Evolutionary conservation across 1,140 invertebrate genomes (phyloP), one percentile per base, ranked within the genome.

Genomic region (Hypothenemus hampei): DNA sequence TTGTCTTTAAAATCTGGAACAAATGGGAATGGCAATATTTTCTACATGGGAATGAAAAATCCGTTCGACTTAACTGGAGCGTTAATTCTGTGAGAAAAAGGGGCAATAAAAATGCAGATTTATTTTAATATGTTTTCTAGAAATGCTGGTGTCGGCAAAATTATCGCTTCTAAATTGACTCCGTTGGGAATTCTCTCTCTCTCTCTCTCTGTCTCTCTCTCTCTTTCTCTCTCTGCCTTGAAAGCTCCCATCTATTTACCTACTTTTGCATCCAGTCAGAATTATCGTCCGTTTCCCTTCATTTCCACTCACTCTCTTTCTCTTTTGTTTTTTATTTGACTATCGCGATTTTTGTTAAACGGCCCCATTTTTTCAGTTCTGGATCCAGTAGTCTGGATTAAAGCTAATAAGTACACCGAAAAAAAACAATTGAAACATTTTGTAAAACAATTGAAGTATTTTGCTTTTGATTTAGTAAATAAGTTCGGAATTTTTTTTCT

Each of bases 101-200:
- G 48, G 44, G 50, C 50, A 53, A 53, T 53, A 53, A 53, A 53
- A 53, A 53, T 53, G 50, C 50, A 53, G 50, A 53, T 53, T 53
- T 53, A 53, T 53, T 53, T 53, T 53, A 53, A 53, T 53, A 53
- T 53, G 41, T 53, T 53, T 53, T 44, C 50, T 53, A 36, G 50
- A 53, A 53, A 53, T 53, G 50, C 50, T n/a, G 44, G 50, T 53
- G 50, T 53, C 50, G 50, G 50, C 50, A 44, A 53, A 53, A 53
- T 53, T 53, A 53, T 53, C 50, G 50, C 50, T 36, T 29, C 41
- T 53, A 53, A 53, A 53, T 53, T 53, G 50, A 53, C 50, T 53
- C 50, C 45, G 50, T 31, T n/a, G 50, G 50, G 50, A 44, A 53
- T 53, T 53, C 50, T 43, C 50, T 39, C n/a, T n/a, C n/a, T n/a